Percentiles rank a stretch among this genome's conserved stretches.
These are phyloP conservation scores for Scotopteryx bipunctaria DNA, from an alignment of 2,888 invertebrate genomes.

Conservation along the genomic window DNA sequence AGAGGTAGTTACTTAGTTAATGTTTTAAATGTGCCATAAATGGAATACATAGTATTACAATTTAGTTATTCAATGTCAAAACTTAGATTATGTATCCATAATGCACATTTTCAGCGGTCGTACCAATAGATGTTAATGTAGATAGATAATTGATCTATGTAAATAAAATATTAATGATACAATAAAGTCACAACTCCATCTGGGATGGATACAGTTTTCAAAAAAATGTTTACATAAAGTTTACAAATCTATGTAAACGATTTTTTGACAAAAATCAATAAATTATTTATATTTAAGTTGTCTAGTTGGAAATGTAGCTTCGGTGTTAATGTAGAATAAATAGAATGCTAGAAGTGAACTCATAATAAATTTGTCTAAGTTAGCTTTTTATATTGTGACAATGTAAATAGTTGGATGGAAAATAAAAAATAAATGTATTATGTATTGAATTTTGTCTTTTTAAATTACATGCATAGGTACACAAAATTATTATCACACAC, in stretches of 20 bases:
- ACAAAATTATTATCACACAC: too few species aligned
- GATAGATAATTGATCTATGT: slow-evolving; percentile 55
- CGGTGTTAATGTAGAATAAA: slow-evolving; percentile 42
- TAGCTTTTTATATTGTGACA: slow-evolving; percentile 57
- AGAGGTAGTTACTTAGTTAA: slow-evolving; percentile 5
- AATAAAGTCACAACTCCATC: slow-evolving; percentile 57
- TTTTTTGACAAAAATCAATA: slow-evolving; percentile 46
- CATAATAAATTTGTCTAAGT: slow-evolving; percentile 58
- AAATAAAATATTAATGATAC: slow-evolving; percentile 48
- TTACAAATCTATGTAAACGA: slow-evolving; percentile 41
- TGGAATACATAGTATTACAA: slow-evolving; percentile 22
- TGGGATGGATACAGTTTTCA: slow-evolving; percentile 48
- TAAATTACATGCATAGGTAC: too few species aligned
- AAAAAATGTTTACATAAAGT: slow-evolving; percentile 27
- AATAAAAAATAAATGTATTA: slow-evolving; percentile 46
- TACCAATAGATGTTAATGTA: slow-evolving; percentile 63
- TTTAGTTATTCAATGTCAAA: slow-evolving; percentile 12
- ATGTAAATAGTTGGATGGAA: slow-evolving; percentile 63
- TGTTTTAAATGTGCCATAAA: slow-evolving; percentile 38
- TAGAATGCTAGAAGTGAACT: slow-evolving; percentile 52
- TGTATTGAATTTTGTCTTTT: slow-evolving; percentile 5
- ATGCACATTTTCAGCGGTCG: slow-evolving; percentile 38
- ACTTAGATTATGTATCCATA: slow-evolving; percentile 18
- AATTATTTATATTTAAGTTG: slow-evolving; percentile 64
- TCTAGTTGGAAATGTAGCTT: slow-evolving; percentile 44